These are phyloP conservation scores for Halichoerus grypus DNA, from an alignment of 2,113 vertebrate species.

Conservation along the genomic window DNA sequence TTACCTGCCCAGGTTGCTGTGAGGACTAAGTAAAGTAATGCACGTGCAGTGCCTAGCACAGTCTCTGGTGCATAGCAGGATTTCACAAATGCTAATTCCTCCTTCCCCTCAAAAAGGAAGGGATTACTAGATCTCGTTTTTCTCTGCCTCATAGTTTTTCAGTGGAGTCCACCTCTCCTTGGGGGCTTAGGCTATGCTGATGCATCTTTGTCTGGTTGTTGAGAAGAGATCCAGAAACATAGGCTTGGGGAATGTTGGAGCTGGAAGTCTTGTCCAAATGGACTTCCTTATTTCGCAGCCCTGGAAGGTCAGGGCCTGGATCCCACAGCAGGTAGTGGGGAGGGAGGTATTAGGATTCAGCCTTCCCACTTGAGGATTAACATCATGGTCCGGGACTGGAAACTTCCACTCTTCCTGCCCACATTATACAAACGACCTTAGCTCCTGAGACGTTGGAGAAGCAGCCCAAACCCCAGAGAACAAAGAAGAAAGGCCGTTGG, in stretches of 20 bases:
- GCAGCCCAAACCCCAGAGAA: background rate
- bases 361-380: background rate
- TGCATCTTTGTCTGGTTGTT: background rate
- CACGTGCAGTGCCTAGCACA: background rate
- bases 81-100: background rate
- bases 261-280: background rate
- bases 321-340: background rate
- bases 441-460: background rate
- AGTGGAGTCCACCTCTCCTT: background rate
- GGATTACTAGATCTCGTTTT: background rate
- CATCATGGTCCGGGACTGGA: background rate
- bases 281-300: background rate
- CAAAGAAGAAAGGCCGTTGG: background rate
- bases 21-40: background rate
- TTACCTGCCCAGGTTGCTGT: background rate
- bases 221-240: background rate
- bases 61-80: background rate
- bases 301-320: background rate
- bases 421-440: background rate
- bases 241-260: too few relatives aligned
- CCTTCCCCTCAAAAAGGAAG: background rate
- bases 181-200: background rate
- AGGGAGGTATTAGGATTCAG: background rate
- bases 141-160: background rate
- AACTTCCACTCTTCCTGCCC: background rate